phyloP scores from a whole-genome alignment of 2,113 vertebrate genomes.

The Salvelinus namaycush region DNA sequence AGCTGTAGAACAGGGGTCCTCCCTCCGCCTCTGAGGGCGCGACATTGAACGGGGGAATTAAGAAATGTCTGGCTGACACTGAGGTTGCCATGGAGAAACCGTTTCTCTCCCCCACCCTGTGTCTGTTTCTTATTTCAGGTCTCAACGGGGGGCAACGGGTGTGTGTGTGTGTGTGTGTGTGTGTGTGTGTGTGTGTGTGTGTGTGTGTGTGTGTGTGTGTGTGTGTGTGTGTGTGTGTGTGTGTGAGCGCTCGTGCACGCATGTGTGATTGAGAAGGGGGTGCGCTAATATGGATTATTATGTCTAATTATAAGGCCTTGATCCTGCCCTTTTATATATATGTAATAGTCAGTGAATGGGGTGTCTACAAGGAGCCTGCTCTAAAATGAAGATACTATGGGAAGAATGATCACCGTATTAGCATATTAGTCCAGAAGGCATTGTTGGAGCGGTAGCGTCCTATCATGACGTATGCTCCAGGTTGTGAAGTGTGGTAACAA shows the following conservation, averaged over 20 bases:
- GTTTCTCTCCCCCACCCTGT: slow-evolving; percentile 57
- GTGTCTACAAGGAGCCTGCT: not conserved
- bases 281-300: slow-evolving; percentile 46
- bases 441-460: too few relatives aligned
- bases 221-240: too few relatives aligned
- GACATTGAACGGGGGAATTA: slow-evolving; percentile 69
- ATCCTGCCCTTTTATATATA: slow-evolving; percentile 55
- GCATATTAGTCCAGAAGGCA: too few relatives aligned
- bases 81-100: slow-evolving; percentile 75
- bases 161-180: slow-evolving; percentile 12
- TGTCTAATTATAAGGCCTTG: not conserved
- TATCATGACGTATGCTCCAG: too few relatives aligned
- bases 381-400: too few relatives aligned
- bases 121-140: slow-evolving; percentile 66
- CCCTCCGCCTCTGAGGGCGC: slow-evolving; percentile 49
- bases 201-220: too few relatives aligned
- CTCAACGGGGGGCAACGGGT: slow-evolving; percentile 47
- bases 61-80: slow-evolving; percentile 71
- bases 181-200: slow-evolving; percentile 7
- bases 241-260: too few relatives aligned
- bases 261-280: too few relatives aligned
- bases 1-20: slow-evolving; percentile 70
- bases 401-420: too few relatives aligned
- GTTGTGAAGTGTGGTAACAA: not conserved
- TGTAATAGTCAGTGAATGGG: not conserved